Base-by-base conservation (phyloP, 30 jellyfish, hydroid and myxozoan species). In the Cassiopea xamachana region DNA sequence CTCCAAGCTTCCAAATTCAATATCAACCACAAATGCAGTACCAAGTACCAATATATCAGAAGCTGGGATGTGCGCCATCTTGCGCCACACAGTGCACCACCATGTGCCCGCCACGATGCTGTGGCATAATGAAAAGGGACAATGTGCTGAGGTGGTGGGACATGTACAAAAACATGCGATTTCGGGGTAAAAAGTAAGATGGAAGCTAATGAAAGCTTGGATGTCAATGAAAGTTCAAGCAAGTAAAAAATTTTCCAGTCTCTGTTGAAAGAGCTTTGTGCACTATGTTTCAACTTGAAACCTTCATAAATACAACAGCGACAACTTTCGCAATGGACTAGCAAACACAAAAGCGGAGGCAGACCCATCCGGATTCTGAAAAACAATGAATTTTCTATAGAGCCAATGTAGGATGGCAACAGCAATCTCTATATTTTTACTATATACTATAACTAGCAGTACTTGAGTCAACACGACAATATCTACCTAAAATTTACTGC, bases 41-140 rank as follows among this genome's bases (percentile, higher is more conserved):
- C 44, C 89, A 76, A n/a, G 71, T 49, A 83, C 94, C 94, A 51
- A 19, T 60, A 1, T 64, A 61, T 43, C 84, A 87, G 7, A 79
- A 59, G 79, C 68, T 46, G 70, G 95, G 95, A 12, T 91, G 97
- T 45, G 90, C 94, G 12, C 92, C 91, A 1, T 70, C 92, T 39
- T 91, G 97, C 69, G 94, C 94, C 76, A 84, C 89, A 1, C 18
- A 68, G 45, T 91, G 97, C 69, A 79, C 88, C 45, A 73, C 60
- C 44, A 73, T 48, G 69, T 91, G 97, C 46, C 97, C 97, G 71
- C 14, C 98, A 51, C 96, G 88, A 16, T 94, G 98, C 73, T 94
- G 98, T 82, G 96, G 96, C 15, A 82, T 94, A 19, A 94, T 91
- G 92, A 90, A 97, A 78, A 95, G 98, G 45, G 91, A 93, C 81